Percentiles rank a stretch among this genome's conserved stretches.
phyloP scores from a whole-genome alignment of 2,888 invertebrate genomes.

The Smittia aterrima region DNA sequence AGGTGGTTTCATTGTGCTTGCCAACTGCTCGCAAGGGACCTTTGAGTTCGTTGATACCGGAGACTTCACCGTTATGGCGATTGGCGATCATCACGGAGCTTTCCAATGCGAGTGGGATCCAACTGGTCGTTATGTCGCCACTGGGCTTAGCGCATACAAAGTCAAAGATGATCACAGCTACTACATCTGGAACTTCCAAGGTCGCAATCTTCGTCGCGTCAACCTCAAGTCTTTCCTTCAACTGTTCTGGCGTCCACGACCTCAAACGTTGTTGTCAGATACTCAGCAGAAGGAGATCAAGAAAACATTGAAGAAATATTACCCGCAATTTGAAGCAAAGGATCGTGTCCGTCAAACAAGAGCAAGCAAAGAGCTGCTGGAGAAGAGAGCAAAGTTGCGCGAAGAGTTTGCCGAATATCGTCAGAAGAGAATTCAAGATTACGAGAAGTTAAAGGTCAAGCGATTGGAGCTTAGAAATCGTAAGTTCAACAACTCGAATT shows the following conservation, averaged over 20 bases:
- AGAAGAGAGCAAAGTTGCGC: constrained; percentile 85
- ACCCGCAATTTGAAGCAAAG: constrained; percentile 92
- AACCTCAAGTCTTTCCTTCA: constrained; percentile 92
- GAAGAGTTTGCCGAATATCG: constrained; percentile 82
- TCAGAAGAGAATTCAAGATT: constrained; percentile 70
- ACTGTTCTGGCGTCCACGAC: constrained; percentile 93
- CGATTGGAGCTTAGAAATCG: constrained; percentile 83
- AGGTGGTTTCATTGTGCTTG: constrained; percentile 93
- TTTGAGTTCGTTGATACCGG: constrained; percentile 94
- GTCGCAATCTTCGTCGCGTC: constrained; percentile 70
- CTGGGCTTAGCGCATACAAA: constrained; percentile 93
- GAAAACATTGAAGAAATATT: constrained; percentile 97
- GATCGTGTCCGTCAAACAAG: constrained; percentile 89
- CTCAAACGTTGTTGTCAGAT: constrained; percentile 76
- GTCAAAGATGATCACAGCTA: constrained; percentile 91
- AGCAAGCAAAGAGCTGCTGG: constrained; percentile 92
- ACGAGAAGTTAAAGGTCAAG: constrained; percentile 72
- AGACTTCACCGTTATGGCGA: constrained; percentile 93
- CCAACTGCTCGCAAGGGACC: constrained; percentile 83
- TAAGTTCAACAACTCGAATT: constrained; percentile 56
- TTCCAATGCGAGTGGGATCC: constrained; percentile 99
- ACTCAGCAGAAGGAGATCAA: constrained; percentile 92
- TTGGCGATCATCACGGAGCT: constrained; percentile 87
- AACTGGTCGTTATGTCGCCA: constrained; percentile 94
- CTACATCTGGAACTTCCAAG: constrained; percentile 98